Conservation (phyloP, 2,888 invertebrate genomes). For the Cordylochernes scorpioides region DNA sequence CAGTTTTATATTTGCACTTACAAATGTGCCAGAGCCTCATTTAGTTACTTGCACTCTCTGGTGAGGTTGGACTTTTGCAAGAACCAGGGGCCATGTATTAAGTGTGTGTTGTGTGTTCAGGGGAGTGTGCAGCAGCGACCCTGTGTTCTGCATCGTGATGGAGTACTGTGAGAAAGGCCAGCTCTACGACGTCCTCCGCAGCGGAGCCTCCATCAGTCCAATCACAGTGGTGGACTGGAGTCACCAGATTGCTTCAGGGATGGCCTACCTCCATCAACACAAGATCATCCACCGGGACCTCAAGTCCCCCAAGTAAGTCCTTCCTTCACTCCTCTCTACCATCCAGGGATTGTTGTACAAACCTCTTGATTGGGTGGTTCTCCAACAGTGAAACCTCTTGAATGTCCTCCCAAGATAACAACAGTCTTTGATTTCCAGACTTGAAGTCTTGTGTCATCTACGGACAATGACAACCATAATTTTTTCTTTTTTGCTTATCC, state of each 20-base stretch:
- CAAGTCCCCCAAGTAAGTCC: conserved; percentile 91
- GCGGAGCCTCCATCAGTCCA: conserved; percentile 58
- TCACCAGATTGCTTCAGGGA: conserved; percentile 78
- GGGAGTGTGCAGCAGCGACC: conserved; percentile 75
- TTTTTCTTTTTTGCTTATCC: too few species aligned
- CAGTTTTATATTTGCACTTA: too few species aligned
- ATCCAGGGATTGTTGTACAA: background rate
- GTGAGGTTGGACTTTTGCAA: too few species aligned
- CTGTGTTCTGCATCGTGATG: conserved; percentile 86
- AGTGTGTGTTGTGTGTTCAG: conserved; percentile 26
- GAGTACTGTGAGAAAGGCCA: conserved; percentile 91
- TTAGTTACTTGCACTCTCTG: too few species aligned
- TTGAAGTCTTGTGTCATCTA: too few species aligned
- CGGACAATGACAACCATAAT: too few species aligned
- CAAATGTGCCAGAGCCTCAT: too few species aligned
- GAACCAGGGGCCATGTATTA: conserved; percentile 15
- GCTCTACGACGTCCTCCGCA: conserved; percentile 60
- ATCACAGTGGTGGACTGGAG: conserved; percentile 67
- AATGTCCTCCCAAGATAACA: too few species aligned
- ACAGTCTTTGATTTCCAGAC: too few species aligned
- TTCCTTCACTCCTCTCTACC: background rate
- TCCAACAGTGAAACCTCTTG: too few species aligned
- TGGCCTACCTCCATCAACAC: conserved; percentile 80
- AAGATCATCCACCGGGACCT: conserved; percentile 95
- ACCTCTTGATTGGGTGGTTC: background rate